Evolutionary conservation across 1,140 invertebrate species (phyloP).

Genomic region (Lucilia sericata): DNA sequence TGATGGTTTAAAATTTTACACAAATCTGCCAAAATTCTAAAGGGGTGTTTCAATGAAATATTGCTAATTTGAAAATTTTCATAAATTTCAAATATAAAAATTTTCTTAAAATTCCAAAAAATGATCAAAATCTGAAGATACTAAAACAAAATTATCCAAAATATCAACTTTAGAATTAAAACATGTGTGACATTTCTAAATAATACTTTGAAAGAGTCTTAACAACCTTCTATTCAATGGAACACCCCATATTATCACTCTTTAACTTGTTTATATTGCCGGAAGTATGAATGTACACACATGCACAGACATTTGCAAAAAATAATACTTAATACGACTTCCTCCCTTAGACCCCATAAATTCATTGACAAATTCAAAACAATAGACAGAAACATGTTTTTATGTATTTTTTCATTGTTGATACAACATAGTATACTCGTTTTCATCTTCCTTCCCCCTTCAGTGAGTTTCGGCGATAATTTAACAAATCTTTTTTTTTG

Average conservation of each 20-base stretch:
- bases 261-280: neutral
- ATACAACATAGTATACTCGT: neutral
- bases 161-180: too few species aligned
- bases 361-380: neutral
- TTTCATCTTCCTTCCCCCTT: neutral
- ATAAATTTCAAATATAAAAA: too few species aligned
- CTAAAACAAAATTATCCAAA: too few species aligned
- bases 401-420: neutral
- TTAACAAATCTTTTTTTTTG: neutral
- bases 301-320: neutral
- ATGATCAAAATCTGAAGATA: too few species aligned
- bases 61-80: too few species aligned
- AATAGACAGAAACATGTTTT: neutral
- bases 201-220: too few species aligned
- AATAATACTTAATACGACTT: neutral
- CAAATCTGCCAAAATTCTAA: neutral
- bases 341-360: neutral
- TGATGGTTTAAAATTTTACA: neutral
- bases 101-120: too few species aligned
- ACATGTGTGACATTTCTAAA: too few species aligned
- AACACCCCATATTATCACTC: neutral
- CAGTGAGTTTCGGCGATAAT: neutral
- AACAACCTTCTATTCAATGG: neutral
- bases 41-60: slow-evolving; percentile 1
- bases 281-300: neutral